Percentiles rank a stretch among this genome's conserved stretches.
Conservation (phyloP, 2,888 invertebrate genomes). For the Drosophila acutilabella region DNA sequence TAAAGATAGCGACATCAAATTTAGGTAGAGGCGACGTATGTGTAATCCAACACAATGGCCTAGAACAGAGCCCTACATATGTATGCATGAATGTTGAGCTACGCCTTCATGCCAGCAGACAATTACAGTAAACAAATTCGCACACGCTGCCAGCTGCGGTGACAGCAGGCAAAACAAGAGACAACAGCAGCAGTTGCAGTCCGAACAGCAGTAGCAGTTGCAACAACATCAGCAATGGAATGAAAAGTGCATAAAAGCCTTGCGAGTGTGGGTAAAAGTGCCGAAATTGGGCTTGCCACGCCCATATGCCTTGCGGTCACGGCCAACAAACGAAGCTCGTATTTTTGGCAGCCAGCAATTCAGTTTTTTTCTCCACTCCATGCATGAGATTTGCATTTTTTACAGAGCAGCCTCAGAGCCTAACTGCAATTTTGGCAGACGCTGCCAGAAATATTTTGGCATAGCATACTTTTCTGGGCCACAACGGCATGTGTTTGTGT, state of each 20-base stretch:
- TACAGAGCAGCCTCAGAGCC: conserved; percentile 34
- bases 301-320: conserved; percentile 64
- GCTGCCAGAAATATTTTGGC: conserved; percentile 52
- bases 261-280: conserved; percentile 24
- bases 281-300: conserved; percentile 14
- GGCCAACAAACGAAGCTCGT: conserved; percentile 54
- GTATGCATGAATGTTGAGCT: too few relatives aligned
- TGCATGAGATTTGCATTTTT: conserved; percentile 79
- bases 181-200: conserved; percentile 36
- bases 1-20: conserved; percentile 10
- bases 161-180: conserved; percentile 74
- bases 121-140: conserved; percentile 80
- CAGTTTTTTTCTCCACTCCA: conserved; percentile 58
- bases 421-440: conserved; percentile 65
- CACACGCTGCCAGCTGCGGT: conserved; percentile 66
- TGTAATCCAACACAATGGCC: conserved; percentile 47
- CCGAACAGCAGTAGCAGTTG: conserved; percentile 4
- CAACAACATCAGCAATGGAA: conserved; percentile 19
- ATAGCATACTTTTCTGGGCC: conserved; percentile 77
- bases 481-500: conserved; percentile 33
- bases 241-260: conserved; percentile 38
- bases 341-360: conserved; percentile 61
- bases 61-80: conserved; percentile 20
- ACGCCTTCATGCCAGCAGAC: conserved; percentile 55
- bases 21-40: conserved; percentile 30